These are phyloP conservation scores for Columbina picui DNA, from an alignment of 2,113 vertebrate species.

Conservation along the genomic window DNA sequence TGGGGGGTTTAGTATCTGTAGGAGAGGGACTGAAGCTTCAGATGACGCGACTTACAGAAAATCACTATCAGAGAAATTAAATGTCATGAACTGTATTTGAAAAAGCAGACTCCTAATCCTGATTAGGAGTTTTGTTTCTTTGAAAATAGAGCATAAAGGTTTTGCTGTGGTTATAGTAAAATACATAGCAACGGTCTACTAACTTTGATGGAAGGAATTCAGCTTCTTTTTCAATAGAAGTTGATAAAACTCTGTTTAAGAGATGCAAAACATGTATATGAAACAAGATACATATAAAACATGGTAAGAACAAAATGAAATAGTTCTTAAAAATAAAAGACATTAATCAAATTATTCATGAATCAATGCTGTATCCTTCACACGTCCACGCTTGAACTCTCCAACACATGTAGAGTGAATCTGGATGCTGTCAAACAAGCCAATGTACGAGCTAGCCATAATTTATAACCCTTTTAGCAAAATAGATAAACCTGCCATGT, in stretches of 20 bases:
- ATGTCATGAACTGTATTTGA: background rate
- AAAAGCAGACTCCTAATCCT: background rate
- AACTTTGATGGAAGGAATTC: background rate
- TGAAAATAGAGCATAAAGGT: background rate
- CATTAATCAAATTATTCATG: background rate
- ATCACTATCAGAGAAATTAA: background rate
- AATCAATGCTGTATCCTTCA: background rate
- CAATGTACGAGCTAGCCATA: background rate
- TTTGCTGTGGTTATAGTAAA: background rate
- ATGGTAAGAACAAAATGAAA: background rate
- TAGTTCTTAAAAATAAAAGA: background rate
- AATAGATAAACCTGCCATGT: background rate
- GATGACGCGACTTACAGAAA: background rate
- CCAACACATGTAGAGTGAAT: background rate
- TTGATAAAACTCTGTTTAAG: background rate
- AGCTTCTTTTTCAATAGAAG: background rate
- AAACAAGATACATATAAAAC: background rate
- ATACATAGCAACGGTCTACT: background rate
- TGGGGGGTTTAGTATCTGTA: background rate
- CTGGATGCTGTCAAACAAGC: background rate
- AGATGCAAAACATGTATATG: background rate
- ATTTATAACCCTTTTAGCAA: slow-evolving; percentile 1
- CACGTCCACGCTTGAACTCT: background rate
- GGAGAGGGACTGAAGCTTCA: background rate
- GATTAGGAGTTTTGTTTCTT: background rate